These are phyloP conservation scores for Leptinotarsa defecta DNA, from an alignment of 1,140 invertebrate genomes.

Conservation along the genomic window DNA sequence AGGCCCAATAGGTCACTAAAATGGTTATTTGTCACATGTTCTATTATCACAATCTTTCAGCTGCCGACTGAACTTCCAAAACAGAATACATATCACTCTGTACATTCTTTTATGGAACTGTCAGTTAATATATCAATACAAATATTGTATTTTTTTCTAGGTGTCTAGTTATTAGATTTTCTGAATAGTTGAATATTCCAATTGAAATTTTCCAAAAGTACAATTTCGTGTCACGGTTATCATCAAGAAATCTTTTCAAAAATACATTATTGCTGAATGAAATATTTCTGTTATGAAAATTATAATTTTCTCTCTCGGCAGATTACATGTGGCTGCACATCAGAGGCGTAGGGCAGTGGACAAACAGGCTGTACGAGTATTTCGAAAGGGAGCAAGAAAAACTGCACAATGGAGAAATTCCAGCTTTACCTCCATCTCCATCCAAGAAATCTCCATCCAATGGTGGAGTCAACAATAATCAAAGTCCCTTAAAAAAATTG, in stretches of 20 bases:
- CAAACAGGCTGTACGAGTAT: conserved; percentile 84
- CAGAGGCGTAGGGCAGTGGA: conserved; percentile 93
- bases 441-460: conserved; percentile 37
- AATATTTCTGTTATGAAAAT: too few relatives aligned
- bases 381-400: conserved; percentile 82
- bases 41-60: too few relatives aligned
- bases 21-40: too few relatives aligned
- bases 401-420: conserved; percentile 67
- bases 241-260: neutral
- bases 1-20: too few relatives aligned
- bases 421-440: conserved; percentile 40
- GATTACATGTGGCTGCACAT: conserved; percentile 94
- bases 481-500: conserved; percentile 58
- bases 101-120: too few relatives aligned
- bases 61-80: too few relatives aligned
- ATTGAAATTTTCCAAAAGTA: too few relatives aligned
- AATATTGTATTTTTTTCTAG: too few relatives aligned
- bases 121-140: too few relatives aligned
- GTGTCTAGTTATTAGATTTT: too few relatives aligned
- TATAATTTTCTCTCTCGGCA: conserved; percentile 46
- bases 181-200: too few relatives aligned
- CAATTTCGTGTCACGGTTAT: neutral
- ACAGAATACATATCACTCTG: too few relatives aligned
- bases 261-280: neutral
- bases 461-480: conserved; percentile 36